These are phyloP conservation scores for Temnopleurus reevesii DNA, from an alignment of 53 echinoderm and acorn worm genomes.

Conservation along the genomic window DNA sequence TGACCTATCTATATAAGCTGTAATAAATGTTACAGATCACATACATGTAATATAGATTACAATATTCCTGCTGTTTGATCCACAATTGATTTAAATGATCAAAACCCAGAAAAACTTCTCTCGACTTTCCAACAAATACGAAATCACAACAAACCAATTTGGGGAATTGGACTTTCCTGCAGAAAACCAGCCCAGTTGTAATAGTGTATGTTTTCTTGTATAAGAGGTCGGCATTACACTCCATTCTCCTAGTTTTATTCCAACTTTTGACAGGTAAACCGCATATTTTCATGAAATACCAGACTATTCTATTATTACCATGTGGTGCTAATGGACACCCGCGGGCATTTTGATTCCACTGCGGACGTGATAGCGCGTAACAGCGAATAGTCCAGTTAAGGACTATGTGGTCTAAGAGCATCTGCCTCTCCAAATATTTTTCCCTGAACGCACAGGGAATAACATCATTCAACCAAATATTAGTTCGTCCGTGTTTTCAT, in stretches of 20 bases:
- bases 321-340: conserved; percentile 43
- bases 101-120: not conserved
- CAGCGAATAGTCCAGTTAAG: not conserved
- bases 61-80: too few relatives aligned
- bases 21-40: too few relatives aligned
- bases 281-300: conserved; percentile 44
- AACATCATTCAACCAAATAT: too few relatives aligned
- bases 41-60: too few relatives aligned
- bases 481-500: too few relatives aligned
- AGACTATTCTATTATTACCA: conserved; percentile 38
- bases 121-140: not conserved
- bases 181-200: not conserved
- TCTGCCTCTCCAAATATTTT: too few relatives aligned
- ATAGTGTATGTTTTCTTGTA: not conserved
- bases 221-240: not conserved
- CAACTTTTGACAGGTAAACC: conserved; percentile 42
- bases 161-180: not conserved
- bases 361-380: conserved; percentile 45
- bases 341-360: conserved; percentile 27
- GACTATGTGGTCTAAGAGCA: too few relatives aligned
- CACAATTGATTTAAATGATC: not conserved
- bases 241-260: not conserved
- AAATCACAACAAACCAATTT: conserved; percentile 12
- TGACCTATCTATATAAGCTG: too few relatives aligned
- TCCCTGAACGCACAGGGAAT: too few relatives aligned